phyloP scores from a whole-genome alignment of 2,888 invertebrate species.

The Rosalia funebris region DNA sequence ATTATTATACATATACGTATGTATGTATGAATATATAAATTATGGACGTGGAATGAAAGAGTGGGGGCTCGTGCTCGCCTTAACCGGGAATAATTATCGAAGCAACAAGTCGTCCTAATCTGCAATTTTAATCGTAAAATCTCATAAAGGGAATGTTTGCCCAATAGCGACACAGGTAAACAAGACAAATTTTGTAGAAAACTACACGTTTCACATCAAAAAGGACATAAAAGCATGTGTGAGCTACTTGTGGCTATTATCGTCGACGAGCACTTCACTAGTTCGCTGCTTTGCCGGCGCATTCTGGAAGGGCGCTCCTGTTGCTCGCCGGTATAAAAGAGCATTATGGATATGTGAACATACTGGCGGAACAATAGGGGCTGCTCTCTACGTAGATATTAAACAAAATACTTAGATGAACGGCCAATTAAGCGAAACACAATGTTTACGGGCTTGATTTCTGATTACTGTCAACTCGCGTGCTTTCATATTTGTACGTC shows the following conservation, averaged over 20 bases:
- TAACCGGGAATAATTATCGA: slow-evolving; percentile 35
- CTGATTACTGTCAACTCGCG: no score
- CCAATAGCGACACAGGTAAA: slow-evolving; percentile 50
- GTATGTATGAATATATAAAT: no score
- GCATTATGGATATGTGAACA: slow-evolving; percentile 41
- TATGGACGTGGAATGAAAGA: no score
- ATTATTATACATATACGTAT: no score
- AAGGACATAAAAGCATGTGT: slow-evolving; percentile 59
- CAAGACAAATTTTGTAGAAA: slow-evolving; percentile 61
- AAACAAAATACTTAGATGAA: slow-evolving; percentile 46
- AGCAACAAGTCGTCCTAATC: slow-evolving; percentile 42
- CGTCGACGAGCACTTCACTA: slow-evolving; percentile 61
- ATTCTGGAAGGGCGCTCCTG: slow-evolving; percentile 53
- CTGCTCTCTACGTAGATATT: slow-evolving; percentile 35
- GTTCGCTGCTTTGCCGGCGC: slow-evolving; percentile 50
- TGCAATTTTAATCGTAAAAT: slow-evolving; percentile 44
- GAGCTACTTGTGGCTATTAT: slow-evolving; percentile 63
- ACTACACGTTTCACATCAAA: slow-evolving; percentile 58
- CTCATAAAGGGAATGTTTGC: slow-evolving; percentile 45
- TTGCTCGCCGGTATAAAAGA: slow-evolving; percentile 47
- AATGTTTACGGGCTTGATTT: no score
- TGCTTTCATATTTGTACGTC: no score
- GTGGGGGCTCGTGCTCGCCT: no score
- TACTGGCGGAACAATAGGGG: slow-evolving; percentile 20
- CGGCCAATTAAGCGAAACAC: slow-evolving; percentile 36